phyloP scores from a whole-genome alignment of 2,888 invertebrate genomes.

The Machimus atricapillus region DNA sequence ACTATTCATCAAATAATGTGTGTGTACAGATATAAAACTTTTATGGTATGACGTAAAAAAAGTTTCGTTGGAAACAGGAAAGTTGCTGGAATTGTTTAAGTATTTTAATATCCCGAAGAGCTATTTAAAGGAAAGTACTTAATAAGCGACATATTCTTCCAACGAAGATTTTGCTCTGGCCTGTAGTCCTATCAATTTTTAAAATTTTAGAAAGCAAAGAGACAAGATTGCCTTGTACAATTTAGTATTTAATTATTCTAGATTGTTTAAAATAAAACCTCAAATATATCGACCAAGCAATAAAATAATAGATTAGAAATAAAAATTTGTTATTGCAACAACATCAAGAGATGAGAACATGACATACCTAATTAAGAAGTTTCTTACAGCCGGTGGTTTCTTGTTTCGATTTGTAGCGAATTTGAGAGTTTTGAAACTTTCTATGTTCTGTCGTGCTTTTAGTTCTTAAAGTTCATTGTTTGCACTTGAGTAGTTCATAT shows the following conservation, averaged over 20 bases:
- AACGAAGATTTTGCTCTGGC: background rate
- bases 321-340: background rate
- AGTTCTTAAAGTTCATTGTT: background rate
- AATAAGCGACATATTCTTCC: background rate
- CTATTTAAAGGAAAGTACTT: background rate
- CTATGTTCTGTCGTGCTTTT: background rate
- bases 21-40: background rate
- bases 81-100: background rate
- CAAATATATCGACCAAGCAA: background rate
- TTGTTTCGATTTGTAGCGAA: background rate
- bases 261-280: background rate
- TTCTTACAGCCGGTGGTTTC: constrained; percentile 18
- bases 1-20: background rate
- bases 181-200: background rate
- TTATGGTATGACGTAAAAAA: background rate
- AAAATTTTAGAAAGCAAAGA: background rate
- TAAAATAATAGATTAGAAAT: background rate
- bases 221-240: background rate
- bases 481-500: background rate
- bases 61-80: background rate
- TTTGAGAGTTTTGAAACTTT: background rate
- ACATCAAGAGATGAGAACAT: background rate
- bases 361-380: constrained; percentile 28
- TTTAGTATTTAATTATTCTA: background rate
- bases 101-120: background rate